Evolutionary conservation across 1,140 invertebrate genomes (phyloP).

Genomic region (Dreissena rostriformis): DNA sequence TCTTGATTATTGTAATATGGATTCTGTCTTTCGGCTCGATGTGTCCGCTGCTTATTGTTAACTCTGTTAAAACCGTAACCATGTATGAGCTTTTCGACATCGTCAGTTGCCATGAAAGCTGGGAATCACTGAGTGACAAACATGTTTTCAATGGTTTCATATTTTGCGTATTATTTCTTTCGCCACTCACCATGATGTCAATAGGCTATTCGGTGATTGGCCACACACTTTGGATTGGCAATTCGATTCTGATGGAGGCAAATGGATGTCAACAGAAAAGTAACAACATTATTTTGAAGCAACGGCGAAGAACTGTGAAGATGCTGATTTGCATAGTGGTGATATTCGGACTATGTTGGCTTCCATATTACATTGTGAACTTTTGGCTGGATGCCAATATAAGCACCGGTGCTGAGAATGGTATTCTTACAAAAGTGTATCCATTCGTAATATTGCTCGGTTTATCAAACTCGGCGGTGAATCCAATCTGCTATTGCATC

Average conservation of each 20-base stretch:
- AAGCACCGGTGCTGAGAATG: too few relatives aligned
- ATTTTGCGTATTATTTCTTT: slow-evolving; percentile 84
- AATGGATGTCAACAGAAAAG: slow-evolving; percentile 40
- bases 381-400: too few relatives aligned
- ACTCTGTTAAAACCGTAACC: slow-evolving; percentile 43
- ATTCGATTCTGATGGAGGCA: slow-evolving; percentile 82
- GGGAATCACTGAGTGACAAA: too few relatives aligned
- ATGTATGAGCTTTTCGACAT: slow-evolving; percentile 78
- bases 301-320: slow-evolving; percentile 69
- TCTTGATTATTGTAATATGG: slow-evolving; percentile 66
- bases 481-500: too few relatives aligned
- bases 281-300: slow-evolving; percentile 59
- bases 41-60: slow-evolving; percentile 65
- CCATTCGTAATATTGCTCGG: too few relatives aligned
- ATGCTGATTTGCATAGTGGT: slow-evolving; percentile 70
- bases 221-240: slow-evolving; percentile 89
- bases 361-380: slow-evolving; percentile 12
- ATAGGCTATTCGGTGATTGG: slow-evolving; percentile 92
- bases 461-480: too few relatives aligned
- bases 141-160: too few relatives aligned
- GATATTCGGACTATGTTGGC: slow-evolving; percentile 73
- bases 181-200: slow-evolving; percentile 90
- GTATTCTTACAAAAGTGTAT: too few relatives aligned
- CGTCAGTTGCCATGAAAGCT: too few relatives aligned
- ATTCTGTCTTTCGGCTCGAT: slow-evolving; percentile 58